Conservation (phyloP, 2,113 vertebrate species). For the Podocnemis expansa region DNA sequence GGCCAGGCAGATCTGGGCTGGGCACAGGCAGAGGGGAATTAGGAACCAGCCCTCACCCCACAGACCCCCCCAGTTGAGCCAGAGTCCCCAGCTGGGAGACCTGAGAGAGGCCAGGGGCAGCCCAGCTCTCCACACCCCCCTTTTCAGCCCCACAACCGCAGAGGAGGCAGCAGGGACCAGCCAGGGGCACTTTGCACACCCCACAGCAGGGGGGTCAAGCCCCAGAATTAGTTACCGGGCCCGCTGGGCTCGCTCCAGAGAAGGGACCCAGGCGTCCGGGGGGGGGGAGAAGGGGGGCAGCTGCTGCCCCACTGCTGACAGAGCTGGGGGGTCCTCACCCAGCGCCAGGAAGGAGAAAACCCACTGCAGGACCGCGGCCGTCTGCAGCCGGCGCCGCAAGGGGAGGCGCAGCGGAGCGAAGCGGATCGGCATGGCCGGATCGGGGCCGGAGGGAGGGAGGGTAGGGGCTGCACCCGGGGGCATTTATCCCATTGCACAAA, state of each 20-base stretch:
- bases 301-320: background rate
- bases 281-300: background rate
- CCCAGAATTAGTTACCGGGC: no score
- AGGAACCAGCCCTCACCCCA: background rate
- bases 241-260: no score
- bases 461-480: background rate
- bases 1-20: background rate
- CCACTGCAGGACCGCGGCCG: background rate
- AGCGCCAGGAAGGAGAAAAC: conserved; percentile 35
- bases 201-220: no score
- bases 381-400: background rate
- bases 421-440: background rate
- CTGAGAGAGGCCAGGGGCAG: background rate
- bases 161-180: no score
- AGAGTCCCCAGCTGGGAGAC: background rate
- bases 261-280: background rate
- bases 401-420: conserved; percentile 2
- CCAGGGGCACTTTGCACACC: background rate
- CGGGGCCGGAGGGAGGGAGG: no score
- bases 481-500: background rate
- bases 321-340: background rate
- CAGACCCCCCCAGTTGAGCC: no score
- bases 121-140: no score
- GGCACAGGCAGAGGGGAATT: background rate
- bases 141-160: no score